Percentiles rank a stretch among this genome's conserved stretches.
phyloP scores from a whole-genome alignment of 2,888 invertebrate species.

The Clanis bilineata region DNA sequence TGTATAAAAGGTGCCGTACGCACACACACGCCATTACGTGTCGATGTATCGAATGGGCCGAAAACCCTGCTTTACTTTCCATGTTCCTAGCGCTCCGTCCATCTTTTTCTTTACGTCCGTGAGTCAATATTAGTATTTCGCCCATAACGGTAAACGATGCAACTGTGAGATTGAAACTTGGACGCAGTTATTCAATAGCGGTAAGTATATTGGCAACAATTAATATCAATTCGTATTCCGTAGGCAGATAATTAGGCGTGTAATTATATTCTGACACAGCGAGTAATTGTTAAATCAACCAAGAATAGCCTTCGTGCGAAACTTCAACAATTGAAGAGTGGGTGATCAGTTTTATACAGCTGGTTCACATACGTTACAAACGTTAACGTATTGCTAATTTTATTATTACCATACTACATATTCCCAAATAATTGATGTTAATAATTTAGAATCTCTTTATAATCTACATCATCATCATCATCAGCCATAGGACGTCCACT shows the following conservation, averaged over 20 bases:
- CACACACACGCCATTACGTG: no score
- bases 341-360: conserved; percentile 4
- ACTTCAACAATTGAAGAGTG: conserved; percentile 11
- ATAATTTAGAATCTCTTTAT: no score
- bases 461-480: no score
- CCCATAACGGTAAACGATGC: conserved; percentile 13
- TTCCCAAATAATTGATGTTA: no score
- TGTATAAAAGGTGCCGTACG: no score
- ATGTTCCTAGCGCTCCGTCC: no score
- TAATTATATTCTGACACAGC: conserved; percentile 14
- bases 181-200: background rate
- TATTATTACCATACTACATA: background rate
- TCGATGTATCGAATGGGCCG: no score
- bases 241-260: conserved; percentile 13
- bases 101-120: no score
- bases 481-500: no score
- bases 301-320: conserved; percentile 14
- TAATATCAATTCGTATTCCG: background rate
- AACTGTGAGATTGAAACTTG: background rate
- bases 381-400: background rate
- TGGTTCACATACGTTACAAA: conserved; percentile 1
- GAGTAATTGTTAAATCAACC: conserved; percentile 13
- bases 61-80: no score
- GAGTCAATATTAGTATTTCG: conserved; percentile 12
- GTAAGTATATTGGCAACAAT: background rate